These are phyloP conservation scores for Aromia moschata DNA, from an alignment of 2,888 invertebrate genomes.

Conservation along the genomic window DNA sequence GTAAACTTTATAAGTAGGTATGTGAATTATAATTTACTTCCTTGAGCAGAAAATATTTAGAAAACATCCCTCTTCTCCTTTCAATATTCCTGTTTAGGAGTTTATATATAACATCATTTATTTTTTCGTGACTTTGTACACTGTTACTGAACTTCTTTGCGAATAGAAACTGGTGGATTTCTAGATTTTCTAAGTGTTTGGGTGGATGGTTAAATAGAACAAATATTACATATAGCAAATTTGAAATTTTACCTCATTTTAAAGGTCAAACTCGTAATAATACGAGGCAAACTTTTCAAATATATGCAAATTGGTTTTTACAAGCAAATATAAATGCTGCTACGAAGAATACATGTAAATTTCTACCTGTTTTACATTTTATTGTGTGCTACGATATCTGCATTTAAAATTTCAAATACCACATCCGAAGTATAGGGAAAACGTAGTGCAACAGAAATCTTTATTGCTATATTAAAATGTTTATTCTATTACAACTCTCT, in stretches of 20 bases:
- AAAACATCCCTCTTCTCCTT: background rate
- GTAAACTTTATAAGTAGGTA: conserved; percentile 33
- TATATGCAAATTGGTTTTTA: conserved; percentile 42
- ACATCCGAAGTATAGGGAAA: conserved; percentile 2
- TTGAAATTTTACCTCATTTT: conserved; percentile 33
- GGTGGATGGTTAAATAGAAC: conserved; percentile 10
- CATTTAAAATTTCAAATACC: conserved; percentile 36
- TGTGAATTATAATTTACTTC: conserved; percentile 30
- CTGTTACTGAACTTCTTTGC: too few species aligned
- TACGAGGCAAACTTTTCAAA: conserved; percentile 39
- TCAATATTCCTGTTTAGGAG: too few species aligned
- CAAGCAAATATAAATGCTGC: conserved; percentile 36
- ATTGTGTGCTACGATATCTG: conserved; percentile 33
- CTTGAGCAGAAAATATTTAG: conserved; percentile 28
- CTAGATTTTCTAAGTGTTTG: background rate
- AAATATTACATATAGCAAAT: conserved; percentile 20
- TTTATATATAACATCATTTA: too few species aligned
- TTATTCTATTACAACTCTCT: background rate
- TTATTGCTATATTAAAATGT: conserved; percentile 1
- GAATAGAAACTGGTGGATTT: too few species aligned
- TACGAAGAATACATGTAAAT: conserved; percentile 37
- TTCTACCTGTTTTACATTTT: conserved; percentile 39
- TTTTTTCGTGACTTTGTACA: too few species aligned
- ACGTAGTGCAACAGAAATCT: background rate
- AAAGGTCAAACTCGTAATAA: conserved; percentile 36